phyloP scores from a whole-genome alignment of 1,140 invertebrate genomes.

The Bombus haemorrhoidalis region DNA sequence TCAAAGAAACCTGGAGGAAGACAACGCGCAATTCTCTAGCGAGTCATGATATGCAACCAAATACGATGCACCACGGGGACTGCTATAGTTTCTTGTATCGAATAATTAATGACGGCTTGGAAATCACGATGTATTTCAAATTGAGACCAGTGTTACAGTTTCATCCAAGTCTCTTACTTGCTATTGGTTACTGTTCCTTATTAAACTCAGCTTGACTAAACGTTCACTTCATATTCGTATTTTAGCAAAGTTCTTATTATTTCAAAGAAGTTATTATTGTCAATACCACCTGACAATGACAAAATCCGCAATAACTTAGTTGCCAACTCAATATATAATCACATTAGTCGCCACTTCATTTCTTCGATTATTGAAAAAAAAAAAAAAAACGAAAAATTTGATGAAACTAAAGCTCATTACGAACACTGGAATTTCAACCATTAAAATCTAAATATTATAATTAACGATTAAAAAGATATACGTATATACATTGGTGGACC shows the following conservation, averaged over 20 bases:
- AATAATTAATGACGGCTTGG: constrained; percentile 23
- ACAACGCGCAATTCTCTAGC: not conserved
- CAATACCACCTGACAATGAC: too few relatives aligned
- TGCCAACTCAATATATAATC: too few relatives aligned
- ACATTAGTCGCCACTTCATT: too few relatives aligned
- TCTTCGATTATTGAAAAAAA: too few relatives aligned
- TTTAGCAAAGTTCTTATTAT: not conserved
- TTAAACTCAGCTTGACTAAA: not conserved
- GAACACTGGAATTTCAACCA: too few relatives aligned
- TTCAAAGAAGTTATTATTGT: not conserved
- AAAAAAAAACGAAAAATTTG: too few relatives aligned
- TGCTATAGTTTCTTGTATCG: constrained; percentile 39
- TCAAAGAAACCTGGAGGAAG: constrained; percentile 34
- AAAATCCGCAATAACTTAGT: too few relatives aligned
- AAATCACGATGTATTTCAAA: not conserved
- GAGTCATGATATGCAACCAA: constrained; percentile 1
- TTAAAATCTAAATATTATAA: not conserved
- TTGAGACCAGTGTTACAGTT: not conserved
- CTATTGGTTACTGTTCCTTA: not conserved
- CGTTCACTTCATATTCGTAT: not conserved
- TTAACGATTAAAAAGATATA: too few relatives aligned
- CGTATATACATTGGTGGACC: too few relatives aligned
- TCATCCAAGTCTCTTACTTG: not conserved
- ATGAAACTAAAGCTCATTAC: too few relatives aligned
- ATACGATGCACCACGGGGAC: not conserved